Conservation (phyloP, 2,888 invertebrate genomes). For the Panopea generosa region DNA sequence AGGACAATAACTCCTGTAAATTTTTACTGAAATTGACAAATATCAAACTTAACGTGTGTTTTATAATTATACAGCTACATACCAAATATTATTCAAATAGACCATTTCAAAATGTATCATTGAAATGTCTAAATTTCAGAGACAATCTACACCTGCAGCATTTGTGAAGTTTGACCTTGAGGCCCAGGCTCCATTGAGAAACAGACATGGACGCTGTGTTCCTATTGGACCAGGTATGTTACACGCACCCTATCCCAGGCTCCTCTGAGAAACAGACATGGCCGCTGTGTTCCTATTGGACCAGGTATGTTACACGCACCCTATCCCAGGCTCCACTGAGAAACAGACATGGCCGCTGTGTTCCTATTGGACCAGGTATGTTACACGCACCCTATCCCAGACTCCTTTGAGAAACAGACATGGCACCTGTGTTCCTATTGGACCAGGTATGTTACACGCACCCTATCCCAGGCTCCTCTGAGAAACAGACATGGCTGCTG, state of each 20-base stretch:
- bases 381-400: too few relatives aligned
- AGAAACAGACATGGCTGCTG: conserved; percentile 93
- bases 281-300: too few relatives aligned
- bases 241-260: too few relatives aligned
- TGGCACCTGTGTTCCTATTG: conserved; percentile 93
- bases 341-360: conserved; percentile 92
- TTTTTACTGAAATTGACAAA: too few relatives aligned
- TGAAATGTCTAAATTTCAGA: conserved; percentile 22
- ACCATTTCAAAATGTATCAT: too few relatives aligned
- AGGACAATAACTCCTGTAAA: too few relatives aligned
- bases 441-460: too few relatives aligned
- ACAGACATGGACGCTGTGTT: conserved; percentile 92
- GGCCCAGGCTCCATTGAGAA: conserved; percentile 94
- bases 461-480: conserved; percentile 95
- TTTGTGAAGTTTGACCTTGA: conserved; percentile 88
- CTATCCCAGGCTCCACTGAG: conserved; percentile 95
- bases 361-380: conserved; percentile 91
- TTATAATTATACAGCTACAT: too few relatives aligned
- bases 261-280: too few relatives aligned
- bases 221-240: conserved; percentile 90
- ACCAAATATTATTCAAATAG: too few relatives aligned
- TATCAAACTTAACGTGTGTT: too few relatives aligned
- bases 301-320: too few relatives aligned
- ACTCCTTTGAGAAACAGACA: conserved; percentile 92
- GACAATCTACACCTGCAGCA: conserved; percentile 31